Evolutionary conservation across 1,140 invertebrate genomes (phyloP).

Genomic region (honey bee (Apis mellifera)): Amel_HAv3.1 CM009940.2:938501-939000

Average conservation of each 20-base stretch:
- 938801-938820: constrained; percentile 30
- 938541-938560: neutral
- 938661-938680: neutral
- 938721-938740: neutral
- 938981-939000: constrained; percentile 65
- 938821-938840: constrained; percentile 32
- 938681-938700: fast-evolving
- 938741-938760: neutral
- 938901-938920: constrained; percentile 23
- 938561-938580: neutral
- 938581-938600: neutral
- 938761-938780: neutral
- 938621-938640: neutral
- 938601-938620: neutral
- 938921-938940: constrained; percentile 37
- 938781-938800: constrained; percentile 6
- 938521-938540: neutral
- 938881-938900: constrained; percentile 38
- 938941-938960: constrained; percentile 42
- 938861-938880: constrained; percentile 17
- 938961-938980: constrained; percentile 48
- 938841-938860: constrained; percentile 36
- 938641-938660: neutral
- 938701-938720: neutral
- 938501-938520: neutral